Percentiles rank a stretch among this genome's conserved stretches.
phyloP scores from a whole-genome alignment of 2,888 invertebrate genomes.

The Nudaria mundana region DNA sequence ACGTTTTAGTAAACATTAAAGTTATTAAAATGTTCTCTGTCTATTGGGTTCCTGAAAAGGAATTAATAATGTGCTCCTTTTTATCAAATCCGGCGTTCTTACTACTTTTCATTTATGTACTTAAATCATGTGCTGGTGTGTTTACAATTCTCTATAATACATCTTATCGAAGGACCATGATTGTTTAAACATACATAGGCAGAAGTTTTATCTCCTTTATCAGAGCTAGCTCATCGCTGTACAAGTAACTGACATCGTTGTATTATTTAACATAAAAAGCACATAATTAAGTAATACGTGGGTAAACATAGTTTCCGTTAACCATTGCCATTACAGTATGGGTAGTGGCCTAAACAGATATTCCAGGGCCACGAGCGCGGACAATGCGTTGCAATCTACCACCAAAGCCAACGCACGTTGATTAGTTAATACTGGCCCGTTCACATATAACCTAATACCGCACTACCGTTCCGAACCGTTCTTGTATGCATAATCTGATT shows the following conservation, averaged over 20 bases:
- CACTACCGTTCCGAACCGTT: constrained; percentile 65
- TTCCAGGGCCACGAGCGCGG: constrained; percentile 75
- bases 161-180: constrained; percentile 6
- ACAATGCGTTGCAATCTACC: constrained; percentile 77
- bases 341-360: constrained; percentile 79
- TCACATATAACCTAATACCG: constrained; percentile 70
- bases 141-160: too few relatives aligned
- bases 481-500: constrained; percentile 81
- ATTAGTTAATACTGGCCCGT: constrained; percentile 77
- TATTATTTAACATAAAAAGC: constrained; percentile 43
- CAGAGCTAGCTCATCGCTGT: constrained; percentile 9
- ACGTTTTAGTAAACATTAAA: too few relatives aligned
- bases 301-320: constrained; percentile 63
- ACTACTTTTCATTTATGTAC: too few relatives aligned
- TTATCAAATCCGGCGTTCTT: too few relatives aligned
- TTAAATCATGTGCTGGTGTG: background rate
- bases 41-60: too few relatives aligned
- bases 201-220: constrained; percentile 7
- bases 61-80: too few relatives aligned
- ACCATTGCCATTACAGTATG: constrained; percentile 71
- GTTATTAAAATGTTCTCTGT: too few relatives aligned
- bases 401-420: constrained; percentile 74
- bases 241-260: constrained; percentile 15
- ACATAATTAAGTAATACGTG: constrained; percentile 53
- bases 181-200: constrained; percentile 5